Base-by-base conservation (phyloP, 2,888 invertebrate genomes). In the Synanthedon formicaeformis region DNA sequence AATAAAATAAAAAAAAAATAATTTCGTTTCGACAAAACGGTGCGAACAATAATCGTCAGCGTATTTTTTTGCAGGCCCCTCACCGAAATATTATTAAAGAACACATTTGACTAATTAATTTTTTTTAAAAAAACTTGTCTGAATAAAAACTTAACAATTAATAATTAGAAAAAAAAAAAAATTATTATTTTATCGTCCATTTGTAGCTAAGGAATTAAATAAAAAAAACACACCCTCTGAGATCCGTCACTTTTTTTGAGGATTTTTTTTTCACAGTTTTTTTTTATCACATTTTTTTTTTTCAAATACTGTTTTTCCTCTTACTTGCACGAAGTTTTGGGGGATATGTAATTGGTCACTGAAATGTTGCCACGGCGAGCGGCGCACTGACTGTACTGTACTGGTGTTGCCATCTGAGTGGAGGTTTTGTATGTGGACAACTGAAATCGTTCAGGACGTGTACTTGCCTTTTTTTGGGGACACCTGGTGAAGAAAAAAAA, bases 171-270 rank as follows among this genome's bases (percentile, higher is more conserved):
- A 65, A 60, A 62, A 61, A 60, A 65, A 63, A 58, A 61, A 48
- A 51, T 66, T 69, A 65, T 66, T 60, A 60, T 65, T 70, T 65
- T 65, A 60, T 58, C 60, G 73, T 80, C 74, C 73, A 66, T 75
- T 23, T 67, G 66, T 58, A 59, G 61, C 73, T 79, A 78, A 75
- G 69, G 67, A 75, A 71, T 77, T 76, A 78, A 80, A 80, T 75
- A 74, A 69, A 77, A 18, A 51, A 13, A 27, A 72, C 75, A 80
- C 78, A 74, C 77, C 75, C 62, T 74, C 73, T 86, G 87, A 87
- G 86, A 87, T 87, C 86, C 76, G 79, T 82, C 84, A 81, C 84
- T 83, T 80, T 82, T 80, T 81, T 77, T 68, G 66, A 64, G 63
- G 64, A 74, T 68, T 67, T 73, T 54, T 78, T 81, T 83, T 78